These are phyloP conservation scores for Argopecten irradians DNA, from an alignment of 1,140 invertebrate species.

Conservation along the genomic window DNA sequence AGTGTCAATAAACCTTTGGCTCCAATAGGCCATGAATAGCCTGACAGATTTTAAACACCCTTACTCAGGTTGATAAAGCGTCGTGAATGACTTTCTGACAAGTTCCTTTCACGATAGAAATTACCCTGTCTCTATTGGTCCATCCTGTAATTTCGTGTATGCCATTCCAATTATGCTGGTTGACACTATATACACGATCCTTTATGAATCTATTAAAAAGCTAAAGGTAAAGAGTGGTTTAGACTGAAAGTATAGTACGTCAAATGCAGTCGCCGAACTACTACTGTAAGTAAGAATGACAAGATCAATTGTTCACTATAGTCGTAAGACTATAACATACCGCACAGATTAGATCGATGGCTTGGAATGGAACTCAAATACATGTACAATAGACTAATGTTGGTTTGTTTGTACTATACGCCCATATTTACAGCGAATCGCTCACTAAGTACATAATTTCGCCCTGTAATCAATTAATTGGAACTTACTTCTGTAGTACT, in stretches of 20 bases:
- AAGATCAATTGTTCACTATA: not conserved
- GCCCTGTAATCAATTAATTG: no score
- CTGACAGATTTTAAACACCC: not conserved
- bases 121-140: not conserved
- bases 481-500: no score
- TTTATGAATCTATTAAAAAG: not conserved
- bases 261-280: no score
- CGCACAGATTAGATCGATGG: not conserved
- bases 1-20: not conserved
- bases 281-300: no score
- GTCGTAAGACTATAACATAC: not conserved
- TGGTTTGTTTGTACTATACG: no score
- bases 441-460: no score
- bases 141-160: no score
- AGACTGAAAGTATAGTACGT: not conserved
- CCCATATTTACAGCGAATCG: no score
- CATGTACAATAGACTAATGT: no score
- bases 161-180: not conserved
- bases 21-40: not conserved
- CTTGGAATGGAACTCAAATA: not conserved
- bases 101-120: not conserved
- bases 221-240: not conserved
- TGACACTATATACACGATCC: not conserved
- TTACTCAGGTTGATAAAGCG: not conserved
- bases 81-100: not conserved